A percentile compares a stretch with the other conserved stretches of the same genome.
These are phyloP conservation scores for Aelia acuminata DNA, from an alignment of 2,888 invertebrate species.

Conservation along the genomic window DNA sequence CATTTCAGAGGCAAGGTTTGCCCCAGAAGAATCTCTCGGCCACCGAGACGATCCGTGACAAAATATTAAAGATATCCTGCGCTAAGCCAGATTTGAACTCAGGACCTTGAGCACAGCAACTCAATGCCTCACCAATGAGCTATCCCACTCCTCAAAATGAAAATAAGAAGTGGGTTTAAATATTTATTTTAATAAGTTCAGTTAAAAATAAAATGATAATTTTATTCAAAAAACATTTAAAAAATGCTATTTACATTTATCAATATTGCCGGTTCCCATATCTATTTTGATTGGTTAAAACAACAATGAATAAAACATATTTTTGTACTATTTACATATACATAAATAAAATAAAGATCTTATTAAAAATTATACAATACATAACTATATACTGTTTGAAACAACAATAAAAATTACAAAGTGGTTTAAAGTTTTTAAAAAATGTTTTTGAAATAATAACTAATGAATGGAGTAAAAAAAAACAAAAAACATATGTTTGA, in stretches of 20 bases:
- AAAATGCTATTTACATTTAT: neutral
- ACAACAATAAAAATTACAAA: neutral
- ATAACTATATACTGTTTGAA: neutral
- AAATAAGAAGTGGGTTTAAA: neutral
- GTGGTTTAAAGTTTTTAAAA: neutral
- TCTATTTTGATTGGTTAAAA: slow-evolving; percentile 31
- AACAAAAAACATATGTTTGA: neutral
- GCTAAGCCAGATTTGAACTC: no score
- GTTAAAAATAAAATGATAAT: neutral
- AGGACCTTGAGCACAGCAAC: no score
- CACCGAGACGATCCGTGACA: no score
- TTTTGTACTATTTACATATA: neutral
- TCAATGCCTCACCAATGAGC: no score
- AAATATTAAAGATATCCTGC: no score
- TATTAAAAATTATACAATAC: slow-evolving; percentile 1
- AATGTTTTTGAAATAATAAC: neutral
- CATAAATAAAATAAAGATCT: neutral
- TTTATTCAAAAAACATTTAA: neutral
- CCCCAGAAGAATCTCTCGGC: no score
- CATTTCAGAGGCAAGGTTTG: no score
- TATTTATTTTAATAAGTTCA: neutral
- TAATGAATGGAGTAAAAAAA: neutral
- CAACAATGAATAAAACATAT: neutral
- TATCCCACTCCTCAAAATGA: no score
- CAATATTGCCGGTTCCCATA: neutral